Evolutionary conservation across 2,888 invertebrate species (phyloP).

Genomic region (Folsomia manolachei): DNA sequence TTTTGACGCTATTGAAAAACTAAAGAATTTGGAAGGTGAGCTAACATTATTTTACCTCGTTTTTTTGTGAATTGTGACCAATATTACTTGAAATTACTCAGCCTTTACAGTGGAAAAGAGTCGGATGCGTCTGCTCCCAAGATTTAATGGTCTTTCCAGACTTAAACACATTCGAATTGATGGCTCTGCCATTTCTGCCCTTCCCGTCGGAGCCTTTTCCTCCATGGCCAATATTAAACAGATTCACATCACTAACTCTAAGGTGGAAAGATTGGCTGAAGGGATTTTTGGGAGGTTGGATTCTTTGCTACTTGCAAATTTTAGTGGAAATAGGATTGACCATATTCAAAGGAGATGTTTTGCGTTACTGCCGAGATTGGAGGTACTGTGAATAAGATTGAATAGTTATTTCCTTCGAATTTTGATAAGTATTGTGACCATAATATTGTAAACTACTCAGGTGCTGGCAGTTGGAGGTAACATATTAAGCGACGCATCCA

Average conservation of each 20-base stretch:
- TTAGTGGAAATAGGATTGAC: conserved; percentile 71
- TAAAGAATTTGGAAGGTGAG: conserved; percentile 7
- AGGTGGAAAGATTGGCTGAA: conserved; percentile 68
- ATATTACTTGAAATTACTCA: conserved; percentile 70
- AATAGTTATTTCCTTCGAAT: background rate
- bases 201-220: conserved; percentile 49
- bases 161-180: conserved; percentile 66
- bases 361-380: conserved; percentile 60
- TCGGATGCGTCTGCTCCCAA: conserved; percentile 68
- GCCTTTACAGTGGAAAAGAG: conserved; percentile 79
- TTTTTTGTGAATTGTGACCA: background rate
- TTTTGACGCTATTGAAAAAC: conserved; percentile 66
- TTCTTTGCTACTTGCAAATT: conserved; percentile 66
- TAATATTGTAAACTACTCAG: too few relatives aligned
- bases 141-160: conserved; percentile 68
- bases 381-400: conserved; percentile 41
- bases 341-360: conserved; percentile 76
- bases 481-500: conserved; percentile 71
- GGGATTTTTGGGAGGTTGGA: conserved; percentile 69
- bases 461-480: conserved; percentile 71
- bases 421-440: conserved; percentile 6
- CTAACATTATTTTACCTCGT: background rate
- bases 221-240: conserved; percentile 49
- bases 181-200: conserved; percentile 65
- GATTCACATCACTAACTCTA: conserved; percentile 56